These are phyloP conservation scores for Holacanthus passer DNA, from an alignment of 2,113 vertebrate species.

Conservation along the genomic window DNA sequence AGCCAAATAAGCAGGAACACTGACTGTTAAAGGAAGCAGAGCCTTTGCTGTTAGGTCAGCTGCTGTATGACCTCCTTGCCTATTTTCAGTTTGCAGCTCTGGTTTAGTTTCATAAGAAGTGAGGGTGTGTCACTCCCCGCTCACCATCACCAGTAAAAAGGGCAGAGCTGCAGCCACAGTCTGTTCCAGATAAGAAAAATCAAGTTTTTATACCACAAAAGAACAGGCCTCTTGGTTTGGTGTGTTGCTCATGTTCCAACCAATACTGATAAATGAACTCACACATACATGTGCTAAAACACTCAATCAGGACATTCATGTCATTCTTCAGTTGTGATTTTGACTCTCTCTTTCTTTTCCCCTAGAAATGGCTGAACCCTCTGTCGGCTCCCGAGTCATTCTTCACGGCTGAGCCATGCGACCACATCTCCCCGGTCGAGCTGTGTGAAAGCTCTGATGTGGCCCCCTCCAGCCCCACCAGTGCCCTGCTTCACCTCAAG, in stretches of 20 bases:
- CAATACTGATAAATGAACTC: not conserved
- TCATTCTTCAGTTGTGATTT: not conserved
- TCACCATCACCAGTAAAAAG: not conserved
- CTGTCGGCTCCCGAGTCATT: conserved; percentile 43
- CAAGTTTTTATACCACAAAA: not conserved
- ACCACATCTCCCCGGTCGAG: conserved; percentile 78
- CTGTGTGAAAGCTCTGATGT: conserved; percentile 48
- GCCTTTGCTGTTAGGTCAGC: not conserved
- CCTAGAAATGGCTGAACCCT: conserved; percentile 82
- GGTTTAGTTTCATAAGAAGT: conserved; percentile 7
- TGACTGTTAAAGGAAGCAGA: not conserved
- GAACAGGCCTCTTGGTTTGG: conserved; percentile 7
- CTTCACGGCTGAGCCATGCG: conserved; percentile 43
- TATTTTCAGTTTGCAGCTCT: not conserved
- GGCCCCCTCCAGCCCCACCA: conserved; percentile 24
- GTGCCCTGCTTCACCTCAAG: conserved; percentile 12
- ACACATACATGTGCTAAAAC: not conserved
- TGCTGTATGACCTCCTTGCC: not conserved
- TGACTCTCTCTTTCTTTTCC: not conserved
- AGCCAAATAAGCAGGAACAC: not conserved
- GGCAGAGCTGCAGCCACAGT: not conserved
- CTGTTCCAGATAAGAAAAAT: conserved; percentile 15
- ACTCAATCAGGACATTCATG: not conserved
- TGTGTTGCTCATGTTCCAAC: conserved; percentile 24
- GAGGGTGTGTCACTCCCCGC: fast-evolving